These are phyloP conservation scores for Sesia bembeciformis DNA, from an alignment of 2,888 invertebrate genomes.

Conservation along the genomic window DNA sequence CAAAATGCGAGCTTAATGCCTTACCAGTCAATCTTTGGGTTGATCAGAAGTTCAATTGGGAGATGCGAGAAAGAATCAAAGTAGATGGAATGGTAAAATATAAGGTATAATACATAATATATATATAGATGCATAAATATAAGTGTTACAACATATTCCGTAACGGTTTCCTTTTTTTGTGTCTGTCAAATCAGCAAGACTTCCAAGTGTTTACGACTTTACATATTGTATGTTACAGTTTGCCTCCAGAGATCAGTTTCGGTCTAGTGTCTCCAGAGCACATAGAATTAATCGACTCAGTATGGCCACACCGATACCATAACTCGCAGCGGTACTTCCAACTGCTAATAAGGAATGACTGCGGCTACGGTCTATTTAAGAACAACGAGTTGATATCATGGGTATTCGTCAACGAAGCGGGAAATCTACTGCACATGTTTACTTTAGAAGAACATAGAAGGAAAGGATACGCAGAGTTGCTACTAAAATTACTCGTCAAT, in stretches of 20 bases:
- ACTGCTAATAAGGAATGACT: conserved; percentile 11
- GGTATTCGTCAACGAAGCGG: conserved; percentile 19
- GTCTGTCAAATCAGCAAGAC: too few relatives aligned
- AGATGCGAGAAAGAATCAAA: too few relatives aligned
- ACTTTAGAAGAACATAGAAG: conserved; percentile 15
- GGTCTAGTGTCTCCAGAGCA: background rate
- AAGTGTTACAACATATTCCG: too few relatives aligned
- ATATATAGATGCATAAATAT: too few relatives aligned
- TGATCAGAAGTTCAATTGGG: too few relatives aligned
- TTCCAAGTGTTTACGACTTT: too few relatives aligned
- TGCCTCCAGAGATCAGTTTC: background rate
- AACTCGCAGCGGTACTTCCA: conserved; percentile 10
- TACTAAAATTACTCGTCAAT: conserved; percentile 9
- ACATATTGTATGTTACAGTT: background rate
- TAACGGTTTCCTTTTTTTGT: too few relatives aligned
- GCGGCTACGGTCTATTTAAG: conserved; percentile 18
- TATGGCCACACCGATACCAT: background rate
- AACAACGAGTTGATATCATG: conserved; percentile 14
- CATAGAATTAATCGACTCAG: background rate
- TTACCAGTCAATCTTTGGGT: too few relatives aligned
- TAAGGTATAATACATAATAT: too few relatives aligned
- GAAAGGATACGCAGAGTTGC: conserved; percentile 11
- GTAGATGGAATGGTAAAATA: too few relatives aligned
- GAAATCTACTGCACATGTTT: conserved; percentile 15
- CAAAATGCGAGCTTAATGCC: too few relatives aligned